Percentiles rank a stretch among this genome's conserved stretches.
phyloP scores from a whole-genome alignment of 1,140 invertebrate genomes.

The Heliconius hewitsoni region DNA sequence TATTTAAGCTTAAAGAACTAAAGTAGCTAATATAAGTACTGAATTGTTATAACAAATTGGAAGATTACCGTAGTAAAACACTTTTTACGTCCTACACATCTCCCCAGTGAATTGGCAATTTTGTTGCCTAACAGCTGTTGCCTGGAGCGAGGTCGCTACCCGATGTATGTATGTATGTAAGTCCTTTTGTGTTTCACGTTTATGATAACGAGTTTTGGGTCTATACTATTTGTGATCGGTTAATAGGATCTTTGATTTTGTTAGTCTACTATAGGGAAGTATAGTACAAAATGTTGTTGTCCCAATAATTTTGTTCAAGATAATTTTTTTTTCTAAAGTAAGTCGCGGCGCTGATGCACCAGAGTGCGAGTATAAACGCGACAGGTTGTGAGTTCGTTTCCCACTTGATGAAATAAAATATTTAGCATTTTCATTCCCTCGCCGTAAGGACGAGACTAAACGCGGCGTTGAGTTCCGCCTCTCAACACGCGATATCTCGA shows the following conservation, averaged over 20 bases:
- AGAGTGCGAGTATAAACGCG: background rate
- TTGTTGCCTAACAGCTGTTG: conserved; percentile 20
- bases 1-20: background rate
- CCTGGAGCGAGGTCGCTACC: conserved; percentile 3
- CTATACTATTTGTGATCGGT: background rate
- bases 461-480: background rate
- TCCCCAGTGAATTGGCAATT: conserved; percentile 24
- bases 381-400: background rate
- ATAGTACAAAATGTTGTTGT: background rate
- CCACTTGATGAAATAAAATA: background rate
- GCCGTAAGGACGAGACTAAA: background rate
- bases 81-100: conserved; percentile 29
- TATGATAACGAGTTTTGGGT: background rate
- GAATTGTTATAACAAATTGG: conserved; percentile 20
- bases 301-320: too few species aligned
- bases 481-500: background rate
- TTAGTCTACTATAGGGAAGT: background rate
- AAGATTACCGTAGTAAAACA: conserved; percentile 26
- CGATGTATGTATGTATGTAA: background rate
- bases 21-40: background rate
- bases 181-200: background rate
- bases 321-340: too few species aligned
- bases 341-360: too few species aligned
- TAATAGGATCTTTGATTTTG: background rate
- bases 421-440: background rate